These are phyloP conservation scores for Panorpa germanica DNA, from an alignment of 2,888 invertebrate species.

Conservation along the genomic window DNA sequence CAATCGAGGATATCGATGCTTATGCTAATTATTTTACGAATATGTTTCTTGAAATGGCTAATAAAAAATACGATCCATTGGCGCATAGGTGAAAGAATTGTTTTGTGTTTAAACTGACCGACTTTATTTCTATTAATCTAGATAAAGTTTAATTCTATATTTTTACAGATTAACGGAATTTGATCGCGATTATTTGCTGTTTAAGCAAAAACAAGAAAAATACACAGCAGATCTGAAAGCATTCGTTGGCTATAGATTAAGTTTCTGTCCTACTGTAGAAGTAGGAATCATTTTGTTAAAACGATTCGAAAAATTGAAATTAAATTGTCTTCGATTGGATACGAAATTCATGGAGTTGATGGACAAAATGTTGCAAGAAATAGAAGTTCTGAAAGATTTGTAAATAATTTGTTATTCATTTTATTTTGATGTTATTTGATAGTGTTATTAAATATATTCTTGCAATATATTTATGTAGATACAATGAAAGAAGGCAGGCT, in stretches of 20 bases:
- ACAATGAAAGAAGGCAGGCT: constrained; percentile 56
- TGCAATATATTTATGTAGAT: constrained; percentile 24
- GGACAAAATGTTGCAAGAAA: constrained; percentile 43
- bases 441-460: background rate
- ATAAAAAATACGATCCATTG: constrained; percentile 58
- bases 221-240: constrained; percentile 53
- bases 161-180: constrained; percentile 35
- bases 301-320: constrained; percentile 52
- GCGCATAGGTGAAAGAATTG: constrained; percentile 43
- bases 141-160: constrained; percentile 6
- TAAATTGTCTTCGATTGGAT: constrained; percentile 53
- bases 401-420: constrained; percentile 16
- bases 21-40: constrained; percentile 46
- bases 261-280: constrained; percentile 26
- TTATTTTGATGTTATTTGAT: background rate
- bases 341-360: constrained; percentile 55
- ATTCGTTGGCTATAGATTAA: constrained; percentile 39
- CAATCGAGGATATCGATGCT: constrained; percentile 62
- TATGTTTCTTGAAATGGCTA: constrained; percentile 43
- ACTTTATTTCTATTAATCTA: constrained; percentile 7
- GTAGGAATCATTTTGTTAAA: constrained; percentile 28
- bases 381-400: constrained; percentile 48
- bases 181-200: constrained; percentile 55
- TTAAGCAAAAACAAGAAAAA: constrained; percentile 43
- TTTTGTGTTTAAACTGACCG: background rate